Evolutionary conservation across 2,113 vertebrate genomes (phyloP).

Genomic region (Piliocolobus tephrosceles): DNA sequence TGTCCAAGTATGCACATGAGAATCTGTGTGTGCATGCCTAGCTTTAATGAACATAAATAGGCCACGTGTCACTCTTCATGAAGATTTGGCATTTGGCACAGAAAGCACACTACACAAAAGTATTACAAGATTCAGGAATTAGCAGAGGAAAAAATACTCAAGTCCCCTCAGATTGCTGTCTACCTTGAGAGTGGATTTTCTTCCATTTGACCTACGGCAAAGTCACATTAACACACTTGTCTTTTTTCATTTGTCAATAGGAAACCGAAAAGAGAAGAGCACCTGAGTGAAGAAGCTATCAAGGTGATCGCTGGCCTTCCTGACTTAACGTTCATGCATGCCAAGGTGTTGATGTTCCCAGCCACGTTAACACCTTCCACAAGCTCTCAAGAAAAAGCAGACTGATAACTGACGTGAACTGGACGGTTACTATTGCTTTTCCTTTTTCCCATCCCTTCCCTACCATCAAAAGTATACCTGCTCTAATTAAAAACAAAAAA

Average conservation of each 20-base stretch:
- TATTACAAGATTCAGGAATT: neutral
- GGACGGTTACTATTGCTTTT: constrained; percentile 81
- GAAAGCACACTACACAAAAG: neutral
- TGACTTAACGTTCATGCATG: constrained; percentile 95
- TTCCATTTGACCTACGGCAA: neutral
- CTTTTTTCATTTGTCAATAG: constrained; percentile 80
- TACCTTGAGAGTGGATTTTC: neutral
- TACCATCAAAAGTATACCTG: constrained; percentile 82
- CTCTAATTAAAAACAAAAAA: constrained; percentile 83
- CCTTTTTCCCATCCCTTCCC: constrained; percentile 62
- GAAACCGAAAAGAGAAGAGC: constrained; percentile 94
- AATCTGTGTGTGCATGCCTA: rapidly evolving
- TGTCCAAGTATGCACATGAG: neutral
- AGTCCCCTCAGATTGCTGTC: neutral
- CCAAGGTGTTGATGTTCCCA: constrained; percentile 96
- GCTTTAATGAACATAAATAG: neutral
- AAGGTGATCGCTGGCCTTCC: constrained; percentile 92
- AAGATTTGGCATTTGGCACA: neutral
- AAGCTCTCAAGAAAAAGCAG: constrained; percentile 85
- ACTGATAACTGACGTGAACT: constrained; percentile 79
- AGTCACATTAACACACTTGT: neutral
- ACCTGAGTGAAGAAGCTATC: constrained; percentile 94
- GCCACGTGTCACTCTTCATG: neutral
- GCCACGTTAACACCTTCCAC: constrained; percentile 91
- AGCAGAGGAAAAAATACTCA: neutral